Conservation (phyloP, 2,888 invertebrate species). For the Cyaniris semiargus region DNA sequence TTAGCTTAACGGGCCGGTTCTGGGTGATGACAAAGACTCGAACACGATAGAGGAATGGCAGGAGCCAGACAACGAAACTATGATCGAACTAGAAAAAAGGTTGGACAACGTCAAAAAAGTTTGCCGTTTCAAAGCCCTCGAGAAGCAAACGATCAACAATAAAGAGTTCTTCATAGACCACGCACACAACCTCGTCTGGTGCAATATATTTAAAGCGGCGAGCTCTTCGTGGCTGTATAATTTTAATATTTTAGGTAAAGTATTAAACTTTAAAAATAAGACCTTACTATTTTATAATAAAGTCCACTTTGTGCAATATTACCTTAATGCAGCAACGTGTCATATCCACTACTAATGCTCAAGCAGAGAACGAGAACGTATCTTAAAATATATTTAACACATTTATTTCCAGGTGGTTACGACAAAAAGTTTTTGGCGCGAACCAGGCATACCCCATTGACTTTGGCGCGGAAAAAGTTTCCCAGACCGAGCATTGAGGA, state of each 20-base stretch:
- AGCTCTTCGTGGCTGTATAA: conserved; percentile 91
- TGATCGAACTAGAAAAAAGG: conserved; percentile 73
- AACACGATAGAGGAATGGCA: conserved; percentile 53
- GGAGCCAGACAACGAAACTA: conserved; percentile 65
- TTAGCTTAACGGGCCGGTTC: conserved; percentile 67
- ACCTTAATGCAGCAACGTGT: background rate
- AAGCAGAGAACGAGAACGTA: no score
- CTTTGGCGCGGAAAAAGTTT: conserved; percentile 84
- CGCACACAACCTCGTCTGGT: conserved; percentile 85
- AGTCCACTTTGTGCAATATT: background rate
- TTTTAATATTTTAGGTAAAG: conserved; percentile 85
- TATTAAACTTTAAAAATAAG: background rate
- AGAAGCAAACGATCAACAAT: conserved; percentile 79
- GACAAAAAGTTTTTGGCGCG: conserved; percentile 80
- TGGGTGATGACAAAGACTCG: conserved; percentile 60
- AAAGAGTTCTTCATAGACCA: conserved; percentile 88
- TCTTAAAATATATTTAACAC: background rate
- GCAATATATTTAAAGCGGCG: conserved; percentile 87
- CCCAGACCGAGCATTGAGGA: conserved; percentile 84
- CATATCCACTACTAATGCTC: background rate
- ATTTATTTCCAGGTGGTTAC: conserved; percentile 74
- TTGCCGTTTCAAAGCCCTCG: conserved; percentile 65
- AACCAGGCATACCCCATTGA: conserved; percentile 83
- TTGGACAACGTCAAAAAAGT: conserved; percentile 68
- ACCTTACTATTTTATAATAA: background rate